Evolutionary conservation across 2,888 invertebrate species (phyloP), one percentile per base, ranked within the genome.

Genomic region (Campoletis raptor): DNA sequence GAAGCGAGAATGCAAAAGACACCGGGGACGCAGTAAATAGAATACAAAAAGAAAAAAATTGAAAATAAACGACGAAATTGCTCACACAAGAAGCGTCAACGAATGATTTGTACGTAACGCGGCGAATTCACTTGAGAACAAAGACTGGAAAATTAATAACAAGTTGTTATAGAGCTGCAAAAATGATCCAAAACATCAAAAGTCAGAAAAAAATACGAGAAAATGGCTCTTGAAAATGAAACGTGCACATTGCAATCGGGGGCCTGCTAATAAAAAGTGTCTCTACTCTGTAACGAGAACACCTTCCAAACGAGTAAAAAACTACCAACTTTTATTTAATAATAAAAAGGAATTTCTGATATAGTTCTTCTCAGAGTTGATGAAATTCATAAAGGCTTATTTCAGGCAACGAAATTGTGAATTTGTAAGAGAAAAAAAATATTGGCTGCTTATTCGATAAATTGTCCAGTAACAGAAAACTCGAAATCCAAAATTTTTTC

Each of bases 101-200:
- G 61, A 69, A 70, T 57, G 74, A 81, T 83, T 84, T 80, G 24
- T 74, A 81, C 66, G 67, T 57, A 83, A 74, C 69, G 73, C 74
- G 18, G 48, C 52, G 66, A 73, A 80, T 72, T 45, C 24, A 40
- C 30, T 21, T 66, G 54, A 45, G 4, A n/a, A 52, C 24, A 18
- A n/a, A 9, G 64, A 40, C 40, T 37, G n/a, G 57, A 69, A 76
- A 70, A 48, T 61, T 76, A n/a, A 48, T 61, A 40, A 45, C 42
- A 18, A 61, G 0, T 2, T 36, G 21, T 45, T 37, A 21, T 15
- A 40, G 40, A 18, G 24, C 61, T 6, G 61, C 5, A 52, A 18
- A 69, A 36, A 42, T 9, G 9, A 45, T 42, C 15, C 2, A 12
- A 24, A 24, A 57, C 21, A 21, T 42, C 9, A 10, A 9, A 2